A percentile compares a stretch with the other conserved stretches of the same genome.
Evolutionary conservation across 2,797 vertebrate genomes (phyloP).

Genomic region (Tenualosa ilisha): DNA sequence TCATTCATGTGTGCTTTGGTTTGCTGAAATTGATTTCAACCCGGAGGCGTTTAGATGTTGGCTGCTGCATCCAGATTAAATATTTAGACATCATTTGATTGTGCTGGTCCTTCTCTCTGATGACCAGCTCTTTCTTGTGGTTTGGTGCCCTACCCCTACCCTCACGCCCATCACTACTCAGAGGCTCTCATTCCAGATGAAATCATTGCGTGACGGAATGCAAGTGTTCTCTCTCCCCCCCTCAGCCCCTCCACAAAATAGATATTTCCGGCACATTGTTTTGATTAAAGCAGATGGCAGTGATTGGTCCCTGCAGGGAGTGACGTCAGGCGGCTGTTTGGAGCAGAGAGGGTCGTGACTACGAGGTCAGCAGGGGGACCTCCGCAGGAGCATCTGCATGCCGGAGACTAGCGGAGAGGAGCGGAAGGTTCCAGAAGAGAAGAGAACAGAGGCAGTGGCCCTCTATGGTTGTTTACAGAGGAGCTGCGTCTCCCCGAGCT

Average conservation of each 20-base stretch:
- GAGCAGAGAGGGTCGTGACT: not conserved
- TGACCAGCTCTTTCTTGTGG: not conserved
- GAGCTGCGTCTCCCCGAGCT: not conserved
- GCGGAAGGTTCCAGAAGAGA: not conserved
- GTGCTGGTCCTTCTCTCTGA: not conserved
- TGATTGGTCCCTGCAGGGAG: not conserved
- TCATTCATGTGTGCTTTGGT: not conserved
- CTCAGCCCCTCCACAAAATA: not conserved
- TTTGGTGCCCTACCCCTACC: not conserved
- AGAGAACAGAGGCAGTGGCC: not conserved
- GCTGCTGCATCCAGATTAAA: not conserved
- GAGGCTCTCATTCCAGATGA: not conserved
- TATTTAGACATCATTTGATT: not conserved
- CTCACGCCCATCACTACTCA: no score
- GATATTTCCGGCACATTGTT: conserved; percentile 12
- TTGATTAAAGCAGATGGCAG: not conserved
- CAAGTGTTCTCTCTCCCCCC: not conserved
- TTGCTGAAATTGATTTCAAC: not conserved
- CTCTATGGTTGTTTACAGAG: not conserved
- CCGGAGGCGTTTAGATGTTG: not conserved
- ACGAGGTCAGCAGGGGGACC: not conserved
- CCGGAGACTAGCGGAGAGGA: not conserved
- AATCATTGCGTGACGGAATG: not conserved
- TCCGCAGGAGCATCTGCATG: not conserved
- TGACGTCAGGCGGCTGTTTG: not conserved